Base-by-base conservation (phyloP, 92 coral and sea anemone species). In the Scolanthus callimorphus region DNA sequence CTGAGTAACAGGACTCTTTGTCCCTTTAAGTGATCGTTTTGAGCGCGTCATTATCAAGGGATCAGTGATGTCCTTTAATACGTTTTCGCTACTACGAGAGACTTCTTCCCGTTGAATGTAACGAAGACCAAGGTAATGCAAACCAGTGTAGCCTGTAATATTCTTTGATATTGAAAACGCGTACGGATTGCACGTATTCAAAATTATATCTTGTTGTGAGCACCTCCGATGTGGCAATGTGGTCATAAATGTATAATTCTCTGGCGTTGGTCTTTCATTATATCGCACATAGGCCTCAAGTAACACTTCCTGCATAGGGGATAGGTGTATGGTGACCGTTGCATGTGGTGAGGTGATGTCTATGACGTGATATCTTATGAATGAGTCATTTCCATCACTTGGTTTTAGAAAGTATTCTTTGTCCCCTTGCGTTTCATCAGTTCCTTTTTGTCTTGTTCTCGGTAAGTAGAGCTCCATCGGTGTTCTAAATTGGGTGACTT, bases 41-140 rank as follows among this genome's bases (percentile, higher is more conserved):
- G 15, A 15, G 8, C 6, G 6, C 41, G 41, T 15, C 6, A 6
- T 15, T 6, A 6, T 15, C 15, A 6, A 15, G 41, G 41, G 41
- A 19, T 10, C 19, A 9, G 12, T 46, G 22, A 46, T 46, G 19
- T 4, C 17, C 4, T 17, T 51, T 12, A 17, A 38, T 10, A 20
- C 2, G 11, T 62, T 29, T 15, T 31, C 25, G 13, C 21, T 23
- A 1, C 0, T 3, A 55, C 41, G 41, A 6, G 8, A 6, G 15
- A 34, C 41, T 6, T 15, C 8, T 6, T 34, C 41, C 41, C 8
- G 6, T 46, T 46, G 52, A 11, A 10, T 19, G 51, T 76, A 86
- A 24, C 77, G 74, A 30, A 86, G 57, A 10, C 95, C 95, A 27
- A 86, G 62, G 39, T 55, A 86, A 29, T 86, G 89, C 28, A 52